Evolutionary conservation across 2,888 invertebrate species (phyloP), one percentile per base, ranked within the genome.

Genomic region (Agriotes lineatus): DNA sequence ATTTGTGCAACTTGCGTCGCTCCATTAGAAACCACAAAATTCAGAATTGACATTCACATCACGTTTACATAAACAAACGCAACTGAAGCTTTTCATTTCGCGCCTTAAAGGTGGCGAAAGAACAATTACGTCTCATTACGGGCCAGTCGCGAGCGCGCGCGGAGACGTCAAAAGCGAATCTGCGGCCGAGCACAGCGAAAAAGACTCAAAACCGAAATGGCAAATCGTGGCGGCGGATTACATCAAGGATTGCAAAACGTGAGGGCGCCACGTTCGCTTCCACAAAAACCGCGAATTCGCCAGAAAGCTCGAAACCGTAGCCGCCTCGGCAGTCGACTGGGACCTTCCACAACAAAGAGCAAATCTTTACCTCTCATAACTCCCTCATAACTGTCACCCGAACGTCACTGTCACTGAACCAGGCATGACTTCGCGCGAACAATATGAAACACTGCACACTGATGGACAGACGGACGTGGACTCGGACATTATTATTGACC

Each of bases 401-500:
- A 57, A 37, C 42, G 56, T 48, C 42, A 25, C 67, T 48, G 45
- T 37, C 56, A 45, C 12, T 22, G 50, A n/a, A 18, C 37, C 48
- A 7, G 42, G 48, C 25, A 52, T 54, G 52, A 52, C 59, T 60
- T 59, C 42, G 39, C 52, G 48, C 19, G 50, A 63, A 52, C 63
- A 54, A 22, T 39, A 45, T 44, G 37, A 48, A 66, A 64, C 68
- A 58, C 50, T 39, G 39, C 64, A 63, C 65, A 70, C 72, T 59
- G 59, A 64, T 72, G 61, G 63, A 42, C 50, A 60, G 33, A 63
- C 52, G 57, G 44, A 63, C 70, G 69, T 71, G 64, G 64, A 73
- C 72, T 71, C 72, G 70, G 67, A 73, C 74, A 77, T 77, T 81
- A n/a, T n/a, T n/a, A 81, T 81, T 81, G 81, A 81, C 80, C 80